These are phyloP conservation scores for Psilopogon haemacephalus DNA, from an alignment of 2,113 vertebrate species.

Conservation along the genomic window DNA sequence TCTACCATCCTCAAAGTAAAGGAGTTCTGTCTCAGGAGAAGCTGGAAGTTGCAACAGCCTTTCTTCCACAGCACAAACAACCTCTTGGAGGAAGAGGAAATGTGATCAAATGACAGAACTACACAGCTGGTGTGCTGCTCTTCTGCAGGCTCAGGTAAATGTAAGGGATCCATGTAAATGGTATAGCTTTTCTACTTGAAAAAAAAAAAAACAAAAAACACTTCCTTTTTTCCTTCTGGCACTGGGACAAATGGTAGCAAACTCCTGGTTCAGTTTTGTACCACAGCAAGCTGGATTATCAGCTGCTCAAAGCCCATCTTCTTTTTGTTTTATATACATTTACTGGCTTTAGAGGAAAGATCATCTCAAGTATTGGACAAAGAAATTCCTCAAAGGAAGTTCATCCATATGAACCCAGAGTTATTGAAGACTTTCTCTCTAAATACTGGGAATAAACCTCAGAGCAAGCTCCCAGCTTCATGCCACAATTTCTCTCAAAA, in stretches of 20 bases:
- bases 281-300: background rate
- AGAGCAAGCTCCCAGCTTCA: no score
- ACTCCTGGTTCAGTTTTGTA: background rate
- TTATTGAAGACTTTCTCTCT: background rate
- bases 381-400: background rate
- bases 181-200: background rate
- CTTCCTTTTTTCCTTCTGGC: background rate
- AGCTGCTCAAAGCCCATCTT: background rate
- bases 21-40: no score
- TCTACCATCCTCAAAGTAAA: no score
- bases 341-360: background rate
- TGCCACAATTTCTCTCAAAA: no score
- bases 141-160: background rate
- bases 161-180: background rate
- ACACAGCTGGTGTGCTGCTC: background rate
- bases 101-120: fast-evolving
- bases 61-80: background rate
- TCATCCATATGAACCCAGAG: background rate
- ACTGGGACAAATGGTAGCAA: background rate
- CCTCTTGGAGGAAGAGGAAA: background rate
- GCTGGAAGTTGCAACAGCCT: background rate
- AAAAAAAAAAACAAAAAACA: background rate
- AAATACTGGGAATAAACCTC: background rate
- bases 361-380: background rate
- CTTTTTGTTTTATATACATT: background rate